Evolutionary conservation across 1,140 invertebrate species (phyloP).

Genomic region (Spodoptera frugiperda): DNA sequence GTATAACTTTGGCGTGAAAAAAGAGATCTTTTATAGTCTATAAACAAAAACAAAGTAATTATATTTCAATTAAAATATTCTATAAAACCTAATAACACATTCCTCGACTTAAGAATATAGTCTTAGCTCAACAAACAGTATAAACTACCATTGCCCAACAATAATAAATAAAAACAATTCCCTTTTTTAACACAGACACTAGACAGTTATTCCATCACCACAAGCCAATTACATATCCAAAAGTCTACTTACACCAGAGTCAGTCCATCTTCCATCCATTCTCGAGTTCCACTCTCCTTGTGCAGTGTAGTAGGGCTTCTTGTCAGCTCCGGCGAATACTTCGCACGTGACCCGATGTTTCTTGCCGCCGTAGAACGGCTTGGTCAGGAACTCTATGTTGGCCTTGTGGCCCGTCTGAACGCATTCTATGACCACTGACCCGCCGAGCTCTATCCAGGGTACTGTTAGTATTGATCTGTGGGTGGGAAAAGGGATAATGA

Average conservation of each 20-base stretch:
- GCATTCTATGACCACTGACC: slow-evolving; percentile 95
- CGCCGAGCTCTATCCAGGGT: slow-evolving; percentile 98
- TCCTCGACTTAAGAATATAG: too few relatives aligned
- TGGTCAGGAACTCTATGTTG: slow-evolving; percentile 97
- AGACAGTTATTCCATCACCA: too few relatives aligned
- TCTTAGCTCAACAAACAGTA: too few relatives aligned
- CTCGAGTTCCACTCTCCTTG: slow-evolving; percentile 98
- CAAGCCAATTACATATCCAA: too few relatives aligned
- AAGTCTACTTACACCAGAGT: slow-evolving; percentile 88
- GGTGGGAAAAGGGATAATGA: neutral
- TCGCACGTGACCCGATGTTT: slow-evolving; percentile 96
- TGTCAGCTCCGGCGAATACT: slow-evolving; percentile 92
- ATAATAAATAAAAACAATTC: too few relatives aligned
- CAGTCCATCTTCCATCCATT: slow-evolving; percentile 95
- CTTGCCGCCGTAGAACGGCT: slow-evolving; percentile 99
- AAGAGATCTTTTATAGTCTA: too few relatives aligned
- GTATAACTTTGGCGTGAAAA: too few relatives aligned
- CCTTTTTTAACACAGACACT: too few relatives aligned
- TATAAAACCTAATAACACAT: too few relatives aligned
- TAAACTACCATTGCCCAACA: too few relatives aligned
- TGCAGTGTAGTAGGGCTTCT: slow-evolving; percentile 95
- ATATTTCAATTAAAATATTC: too few relatives aligned
- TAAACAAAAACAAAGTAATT: too few relatives aligned
- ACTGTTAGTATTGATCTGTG: slow-evolving; percentile 96
- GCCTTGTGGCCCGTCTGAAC: slow-evolving; percentile 96